phyloP scores from a whole-genome alignment of 92 coral and sea anemone species.

The Parazoanthus darwini region DNA sequence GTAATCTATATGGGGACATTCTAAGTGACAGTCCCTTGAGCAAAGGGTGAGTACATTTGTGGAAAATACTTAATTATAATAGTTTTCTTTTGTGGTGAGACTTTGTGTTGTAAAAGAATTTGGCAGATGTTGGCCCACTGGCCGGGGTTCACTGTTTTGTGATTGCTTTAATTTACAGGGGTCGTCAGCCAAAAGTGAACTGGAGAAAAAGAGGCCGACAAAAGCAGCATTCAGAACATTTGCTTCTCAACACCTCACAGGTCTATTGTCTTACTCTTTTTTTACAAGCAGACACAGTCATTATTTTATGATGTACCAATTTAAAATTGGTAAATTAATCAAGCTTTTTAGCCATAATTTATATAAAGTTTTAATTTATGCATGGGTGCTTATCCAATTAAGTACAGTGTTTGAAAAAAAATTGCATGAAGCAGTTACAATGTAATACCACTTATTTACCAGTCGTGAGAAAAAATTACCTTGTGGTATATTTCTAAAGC shows the following conservation, averaged over 20 bases:
- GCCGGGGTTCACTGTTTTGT: background rate
- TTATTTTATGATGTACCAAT: background rate
- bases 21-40: slow-evolving; percentile 77
- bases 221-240: slow-evolving; percentile 92
- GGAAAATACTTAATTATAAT: no score
- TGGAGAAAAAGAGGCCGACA: slow-evolving; percentile 90
- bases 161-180: slow-evolving; percentile 29
- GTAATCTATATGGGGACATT: slow-evolving; percentile 50
- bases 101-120: no score
- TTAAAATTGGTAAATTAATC: background rate
- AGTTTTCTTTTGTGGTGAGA: background rate
- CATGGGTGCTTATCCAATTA: no score
- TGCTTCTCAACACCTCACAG: slow-evolving; percentile 85
- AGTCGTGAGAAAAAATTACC: no score
- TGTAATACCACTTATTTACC: no score
- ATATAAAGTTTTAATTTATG: no score
- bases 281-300: background rate
- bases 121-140: background rate
- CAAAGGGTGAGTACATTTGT: slow-evolving; percentile 55
- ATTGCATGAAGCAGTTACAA: no score
- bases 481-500: no score
- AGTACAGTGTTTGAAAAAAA: no score
- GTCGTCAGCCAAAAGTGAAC: slow-evolving; percentile 68
- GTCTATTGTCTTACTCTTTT: slow-evolving; percentile 29
- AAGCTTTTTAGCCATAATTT: background rate